Conservation (phyloP, 2,888 invertebrate genomes). For the Steinernema scapterisci region DNA sequence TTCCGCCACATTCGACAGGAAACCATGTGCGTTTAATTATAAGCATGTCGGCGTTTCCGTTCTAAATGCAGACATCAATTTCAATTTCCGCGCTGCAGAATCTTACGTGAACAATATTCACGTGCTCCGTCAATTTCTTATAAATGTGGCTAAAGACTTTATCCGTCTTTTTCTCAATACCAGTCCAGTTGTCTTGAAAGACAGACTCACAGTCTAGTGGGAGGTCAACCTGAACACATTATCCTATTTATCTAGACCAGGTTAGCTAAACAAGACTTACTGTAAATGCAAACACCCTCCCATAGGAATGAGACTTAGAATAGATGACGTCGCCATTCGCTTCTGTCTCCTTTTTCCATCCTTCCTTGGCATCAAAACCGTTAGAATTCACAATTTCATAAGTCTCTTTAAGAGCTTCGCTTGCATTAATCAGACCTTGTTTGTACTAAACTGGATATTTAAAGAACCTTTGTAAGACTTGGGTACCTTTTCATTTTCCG, state of each 20-base stretch:
- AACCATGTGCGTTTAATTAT: conserved; percentile 55
- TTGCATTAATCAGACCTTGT: conserved; percentile 7
- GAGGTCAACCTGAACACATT: conserved; percentile 17
- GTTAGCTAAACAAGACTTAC: conserved; percentile 25
- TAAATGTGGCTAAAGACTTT: conserved; percentile 53
- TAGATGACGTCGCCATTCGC: conserved; percentile 31
- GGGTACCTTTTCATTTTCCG: background rate
- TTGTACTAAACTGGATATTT: background rate
- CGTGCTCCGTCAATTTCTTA: conserved; percentile 50
- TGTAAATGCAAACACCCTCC: conserved; percentile 37
- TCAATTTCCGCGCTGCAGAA: background rate
- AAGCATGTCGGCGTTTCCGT: conserved; percentile 55
- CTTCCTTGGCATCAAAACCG: conserved; percentile 32
- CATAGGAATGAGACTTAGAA: conserved; percentile 36
- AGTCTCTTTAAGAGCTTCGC: conserved; percentile 35
- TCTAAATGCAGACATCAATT: conserved; percentile 41
- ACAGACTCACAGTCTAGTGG: conserved; percentile 27
- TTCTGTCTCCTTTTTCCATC: conserved; percentile 42
- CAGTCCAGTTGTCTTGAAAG: conserved; percentile 38
- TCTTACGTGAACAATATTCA: conserved; percentile 57
- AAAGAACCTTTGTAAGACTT: no score
- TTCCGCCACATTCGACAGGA: conserved; percentile 46
- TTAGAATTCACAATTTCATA: conserved; percentile 29
- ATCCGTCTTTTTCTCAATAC: conserved; percentile 52
- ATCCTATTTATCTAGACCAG: background rate